These are phyloP conservation scores for Zapornia atra DNA, from an alignment of 2,113 vertebrate species.

Conservation along the genomic window DNA sequence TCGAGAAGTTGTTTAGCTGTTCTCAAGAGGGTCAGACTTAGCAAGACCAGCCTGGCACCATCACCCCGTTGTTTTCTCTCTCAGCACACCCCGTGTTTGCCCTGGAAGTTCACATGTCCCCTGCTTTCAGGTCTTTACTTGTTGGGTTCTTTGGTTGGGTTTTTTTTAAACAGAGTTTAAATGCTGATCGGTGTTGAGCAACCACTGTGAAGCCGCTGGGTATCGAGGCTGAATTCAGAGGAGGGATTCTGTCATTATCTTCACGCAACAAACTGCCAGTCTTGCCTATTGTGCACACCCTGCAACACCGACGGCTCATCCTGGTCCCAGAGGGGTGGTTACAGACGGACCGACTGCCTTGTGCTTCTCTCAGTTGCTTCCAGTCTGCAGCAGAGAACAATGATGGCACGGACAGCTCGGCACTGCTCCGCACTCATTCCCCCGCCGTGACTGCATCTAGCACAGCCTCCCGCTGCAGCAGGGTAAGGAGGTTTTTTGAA, in stretches of 20 bases:
- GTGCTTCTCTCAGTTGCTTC: background rate
- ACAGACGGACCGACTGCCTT: background rate
- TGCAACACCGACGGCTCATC: background rate
- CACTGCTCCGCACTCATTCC: background rate
- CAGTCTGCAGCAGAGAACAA: slow-evolving; percentile 56
- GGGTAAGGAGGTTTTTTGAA: background rate
- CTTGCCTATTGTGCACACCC: background rate
- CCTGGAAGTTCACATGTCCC: background rate
- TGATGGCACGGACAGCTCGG: slow-evolving; percentile 46
- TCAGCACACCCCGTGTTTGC: background rate
- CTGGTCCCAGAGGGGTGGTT: background rate
- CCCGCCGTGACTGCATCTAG: slow-evolving; percentile 4
- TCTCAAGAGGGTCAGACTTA: background rate
- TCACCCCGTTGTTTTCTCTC: background rate
- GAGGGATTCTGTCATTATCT: background rate
- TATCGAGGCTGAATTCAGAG: background rate
- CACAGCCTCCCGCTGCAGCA: background rate
- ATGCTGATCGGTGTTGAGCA: background rate
- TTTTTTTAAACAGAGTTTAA: background rate
- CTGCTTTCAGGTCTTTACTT: background rate
- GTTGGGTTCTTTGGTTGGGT: no score
- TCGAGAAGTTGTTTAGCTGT: background rate
- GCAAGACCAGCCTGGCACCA: background rate
- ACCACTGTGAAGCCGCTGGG: background rate
- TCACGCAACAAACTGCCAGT: fast-evolving